A percentile compares a stretch with the other conserved stretches of the same genome.
phyloP scores from a whole-genome alignment of 2,797 vertebrate species.

The Peromyscus attwateri region DNA sequence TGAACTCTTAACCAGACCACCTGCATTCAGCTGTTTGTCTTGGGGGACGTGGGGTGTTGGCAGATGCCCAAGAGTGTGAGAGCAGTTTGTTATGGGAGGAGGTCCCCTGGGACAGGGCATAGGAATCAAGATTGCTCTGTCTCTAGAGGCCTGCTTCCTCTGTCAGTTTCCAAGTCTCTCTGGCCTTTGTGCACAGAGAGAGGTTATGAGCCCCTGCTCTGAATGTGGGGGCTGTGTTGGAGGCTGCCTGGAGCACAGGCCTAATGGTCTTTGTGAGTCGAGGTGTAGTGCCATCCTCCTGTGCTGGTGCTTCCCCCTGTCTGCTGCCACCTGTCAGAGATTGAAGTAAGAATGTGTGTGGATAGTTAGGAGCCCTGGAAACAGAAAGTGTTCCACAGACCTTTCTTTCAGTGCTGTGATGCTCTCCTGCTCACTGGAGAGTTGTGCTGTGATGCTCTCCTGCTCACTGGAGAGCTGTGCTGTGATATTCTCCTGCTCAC shows the following conservation, averaged over 20 bases:
- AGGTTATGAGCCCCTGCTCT: not conserved
- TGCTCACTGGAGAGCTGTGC: too few relatives aligned
- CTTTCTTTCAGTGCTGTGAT: too few relatives aligned
- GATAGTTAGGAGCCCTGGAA: not conserved
- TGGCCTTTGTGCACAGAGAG: not conserved
- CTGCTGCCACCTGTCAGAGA: not conserved
- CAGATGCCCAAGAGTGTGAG: slow-evolving; percentile 49
- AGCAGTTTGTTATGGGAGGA: slow-evolving; percentile 40
- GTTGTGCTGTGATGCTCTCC: not conserved
- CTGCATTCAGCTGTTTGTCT: slow-evolving; percentile 27
- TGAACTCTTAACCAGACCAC: not conserved
- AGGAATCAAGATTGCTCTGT: slow-evolving; percentile 37
- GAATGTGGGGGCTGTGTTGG: not conserved
- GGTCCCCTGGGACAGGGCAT: not conserved
- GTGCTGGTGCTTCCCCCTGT: not conserved
- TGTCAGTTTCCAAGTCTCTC: not conserved
- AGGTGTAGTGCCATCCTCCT: not conserved
- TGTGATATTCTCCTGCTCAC: too few relatives aligned
- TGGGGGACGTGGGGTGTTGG: slow-evolving; percentile 32
- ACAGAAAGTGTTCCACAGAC: not conserved
- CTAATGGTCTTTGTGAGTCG: too few relatives aligned
- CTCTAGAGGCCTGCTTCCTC: slow-evolving; percentile 64
- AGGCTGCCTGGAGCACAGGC: not conserved
- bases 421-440: too few relatives aligned
- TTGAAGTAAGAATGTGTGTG: not conserved